These are phyloP conservation scores for Eupithecia subfuscata DNA, from an alignment of 2,888 invertebrate species.

Conservation along the genomic window DNA sequence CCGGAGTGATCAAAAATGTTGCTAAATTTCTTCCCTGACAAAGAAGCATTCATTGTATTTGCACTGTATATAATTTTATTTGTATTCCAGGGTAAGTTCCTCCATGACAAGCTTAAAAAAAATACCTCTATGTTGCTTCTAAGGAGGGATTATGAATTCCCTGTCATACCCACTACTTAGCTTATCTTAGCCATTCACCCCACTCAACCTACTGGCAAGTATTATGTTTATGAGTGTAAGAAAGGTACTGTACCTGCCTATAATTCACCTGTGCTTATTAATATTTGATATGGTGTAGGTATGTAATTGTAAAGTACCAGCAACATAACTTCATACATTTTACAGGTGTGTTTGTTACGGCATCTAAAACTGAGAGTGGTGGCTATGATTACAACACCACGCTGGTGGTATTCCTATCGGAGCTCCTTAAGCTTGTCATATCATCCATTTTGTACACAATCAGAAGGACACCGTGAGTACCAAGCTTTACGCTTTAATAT, in stretches of 20 bases:
- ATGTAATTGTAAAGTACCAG: background rate
- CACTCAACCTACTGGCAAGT: background rate
- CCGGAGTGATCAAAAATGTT: constrained; percentile 55
- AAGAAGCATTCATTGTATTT: constrained; percentile 91
- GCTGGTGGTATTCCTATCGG: constrained; percentile 94
- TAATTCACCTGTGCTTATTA: background rate
- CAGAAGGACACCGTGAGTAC: constrained; percentile 72
- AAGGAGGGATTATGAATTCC: background rate
- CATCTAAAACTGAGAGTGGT: constrained; percentile 92
- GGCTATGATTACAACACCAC: constrained; percentile 94
- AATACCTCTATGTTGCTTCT: background rate
- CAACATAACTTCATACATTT: constrained; percentile 40
- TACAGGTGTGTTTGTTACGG: constrained; percentile 95
- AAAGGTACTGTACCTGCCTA: background rate
- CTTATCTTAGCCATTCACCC: background rate
- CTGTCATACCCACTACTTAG: background rate
- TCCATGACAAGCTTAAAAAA: background rate
- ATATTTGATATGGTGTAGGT: background rate
- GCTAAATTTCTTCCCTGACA: constrained; percentile 91
- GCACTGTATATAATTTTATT: constrained; percentile 94
- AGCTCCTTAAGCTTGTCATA: constrained; percentile 91
- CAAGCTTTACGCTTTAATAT: constrained; percentile 8
- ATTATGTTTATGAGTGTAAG: background rate
- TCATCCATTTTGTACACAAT: constrained; percentile 88
- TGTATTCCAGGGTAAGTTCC: constrained; percentile 92